phyloP scores from a whole-genome alignment of 1,140 invertebrate species.

The Magallana angulata region DNA sequence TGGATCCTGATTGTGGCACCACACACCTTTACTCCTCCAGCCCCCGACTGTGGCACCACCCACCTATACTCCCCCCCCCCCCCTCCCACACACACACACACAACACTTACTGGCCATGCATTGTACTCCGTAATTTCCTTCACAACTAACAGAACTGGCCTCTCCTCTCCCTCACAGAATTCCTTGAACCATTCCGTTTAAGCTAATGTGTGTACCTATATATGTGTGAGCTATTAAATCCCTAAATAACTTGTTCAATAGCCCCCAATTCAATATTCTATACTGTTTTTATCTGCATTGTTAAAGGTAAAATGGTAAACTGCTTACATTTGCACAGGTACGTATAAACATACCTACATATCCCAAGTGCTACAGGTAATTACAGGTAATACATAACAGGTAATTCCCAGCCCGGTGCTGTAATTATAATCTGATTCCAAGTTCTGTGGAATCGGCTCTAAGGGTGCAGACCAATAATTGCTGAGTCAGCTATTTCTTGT shows the following conservation, averaged over 20 bases:
- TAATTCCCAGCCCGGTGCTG: background rate
- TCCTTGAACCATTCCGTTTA: background rate
- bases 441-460: too few relatives aligned
- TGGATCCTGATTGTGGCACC: too few relatives aligned
- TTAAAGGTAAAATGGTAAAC: slow-evolving; percentile 6
- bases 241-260: slow-evolving; percentile 3
- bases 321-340: slow-evolving; percentile 4
- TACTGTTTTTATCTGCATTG: background rate
- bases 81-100: background rate
- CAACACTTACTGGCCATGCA: too few relatives aligned
- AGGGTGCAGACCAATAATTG: too few relatives aligned
- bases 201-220: background rate
- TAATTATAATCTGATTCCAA: too few relatives aligned
- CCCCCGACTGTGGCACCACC: background rate
- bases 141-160: too few relatives aligned
- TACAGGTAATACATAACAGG: background rate
- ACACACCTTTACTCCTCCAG: background rate
- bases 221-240: background rate
- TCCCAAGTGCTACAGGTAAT: background rate
- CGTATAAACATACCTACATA: background rate
- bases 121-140: background rate
- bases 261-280: background rate
- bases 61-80: background rate
- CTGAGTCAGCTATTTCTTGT: too few relatives aligned
- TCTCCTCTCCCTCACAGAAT: background rate